Conservation (phyloP, 2,888 invertebrate species). For the Pelosia muscerda region DNA sequence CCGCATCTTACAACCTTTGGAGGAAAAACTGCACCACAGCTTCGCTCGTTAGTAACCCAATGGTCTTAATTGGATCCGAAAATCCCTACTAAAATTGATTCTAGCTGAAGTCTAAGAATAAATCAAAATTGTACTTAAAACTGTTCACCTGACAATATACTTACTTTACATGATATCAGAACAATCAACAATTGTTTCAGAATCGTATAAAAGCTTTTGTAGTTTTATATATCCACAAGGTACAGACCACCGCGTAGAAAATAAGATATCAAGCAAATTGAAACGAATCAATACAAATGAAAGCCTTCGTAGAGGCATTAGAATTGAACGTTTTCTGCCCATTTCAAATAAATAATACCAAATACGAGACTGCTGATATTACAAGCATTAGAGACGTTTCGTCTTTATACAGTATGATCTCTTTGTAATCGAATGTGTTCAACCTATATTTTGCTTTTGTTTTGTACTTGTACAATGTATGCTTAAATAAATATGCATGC, state of each 20-base stretch:
- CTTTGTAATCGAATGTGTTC: constrained; percentile 3
- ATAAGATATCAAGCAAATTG: constrained; percentile 83
- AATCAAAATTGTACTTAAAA: not conserved
- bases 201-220: not conserved
- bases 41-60: too few relatives aligned
- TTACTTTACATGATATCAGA: too few relatives aligned
- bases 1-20: too few relatives aligned
- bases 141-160: too few relatives aligned
- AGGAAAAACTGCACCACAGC: too few relatives aligned
- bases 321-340: constrained; percentile 70
- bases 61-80: too few relatives aligned
- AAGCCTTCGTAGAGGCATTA: constrained; percentile 76
- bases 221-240: constrained; percentile 17
- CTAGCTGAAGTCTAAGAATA: not conserved
- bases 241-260: constrained; percentile 79
- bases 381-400: constrained; percentile 53
- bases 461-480: not conserved
- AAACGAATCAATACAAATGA: constrained; percentile 74
- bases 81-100: not conserved
- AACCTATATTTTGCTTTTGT: constrained; percentile 10
- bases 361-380: constrained; percentile 72
- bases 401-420: constrained; percentile 60
- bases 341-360: constrained; percentile 77
- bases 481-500: not conserved
- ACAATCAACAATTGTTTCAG: not conserved